These are phyloP conservation scores for Mesodorylaimus sp. DNA, from an alignment of 2,888 invertebrate genomes.

Conservation along the genomic window DNA sequence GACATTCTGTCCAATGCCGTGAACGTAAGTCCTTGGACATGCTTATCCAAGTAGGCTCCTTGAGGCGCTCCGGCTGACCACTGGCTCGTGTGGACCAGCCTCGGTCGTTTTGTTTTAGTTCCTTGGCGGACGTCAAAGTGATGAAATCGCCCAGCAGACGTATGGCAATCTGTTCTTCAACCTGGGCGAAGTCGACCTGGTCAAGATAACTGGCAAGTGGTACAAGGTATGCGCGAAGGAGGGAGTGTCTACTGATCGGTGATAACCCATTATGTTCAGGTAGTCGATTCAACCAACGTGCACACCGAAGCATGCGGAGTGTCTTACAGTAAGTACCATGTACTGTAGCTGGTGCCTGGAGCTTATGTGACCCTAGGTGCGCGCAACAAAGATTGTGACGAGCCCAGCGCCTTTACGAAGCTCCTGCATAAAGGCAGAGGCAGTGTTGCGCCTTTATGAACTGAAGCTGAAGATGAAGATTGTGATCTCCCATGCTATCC, in stretches of 20 bases:
- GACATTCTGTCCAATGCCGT: background rate
- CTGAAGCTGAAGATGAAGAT: too few relatives aligned
- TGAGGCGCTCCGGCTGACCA: background rate
- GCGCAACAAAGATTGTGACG: too few relatives aligned
- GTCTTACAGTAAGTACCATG: conserved; percentile 18
- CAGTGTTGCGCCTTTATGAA: too few relatives aligned
- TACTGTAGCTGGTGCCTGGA: background rate
- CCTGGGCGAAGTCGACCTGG: conserved; percentile 23
- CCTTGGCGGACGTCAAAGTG: conserved; percentile 20
- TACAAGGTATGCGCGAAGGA: conserved; percentile 19
- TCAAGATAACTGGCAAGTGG: conserved; percentile 24
- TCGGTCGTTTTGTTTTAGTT: conserved; percentile 15
- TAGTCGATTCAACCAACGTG: conserved; percentile 23
- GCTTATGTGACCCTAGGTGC: background rate
- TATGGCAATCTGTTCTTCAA: conserved; percentile 21
- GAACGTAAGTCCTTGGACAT: background rate
- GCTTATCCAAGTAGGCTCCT: background rate
- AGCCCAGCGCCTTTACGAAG: too few relatives aligned
- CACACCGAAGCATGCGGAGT: conserved; percentile 23
- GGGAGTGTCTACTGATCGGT: background rate
- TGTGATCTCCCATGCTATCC: too few relatives aligned
- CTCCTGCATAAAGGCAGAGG: background rate
- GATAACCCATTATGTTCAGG: conserved; percentile 7
- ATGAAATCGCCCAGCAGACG: conserved; percentile 22
- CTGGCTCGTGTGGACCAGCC: background rate